Percentiles rank a stretch among this genome's conserved stretches.
phyloP scores from a whole-genome alignment of 2,113 vertebrate species.

The Regulus satrapa region DNA sequence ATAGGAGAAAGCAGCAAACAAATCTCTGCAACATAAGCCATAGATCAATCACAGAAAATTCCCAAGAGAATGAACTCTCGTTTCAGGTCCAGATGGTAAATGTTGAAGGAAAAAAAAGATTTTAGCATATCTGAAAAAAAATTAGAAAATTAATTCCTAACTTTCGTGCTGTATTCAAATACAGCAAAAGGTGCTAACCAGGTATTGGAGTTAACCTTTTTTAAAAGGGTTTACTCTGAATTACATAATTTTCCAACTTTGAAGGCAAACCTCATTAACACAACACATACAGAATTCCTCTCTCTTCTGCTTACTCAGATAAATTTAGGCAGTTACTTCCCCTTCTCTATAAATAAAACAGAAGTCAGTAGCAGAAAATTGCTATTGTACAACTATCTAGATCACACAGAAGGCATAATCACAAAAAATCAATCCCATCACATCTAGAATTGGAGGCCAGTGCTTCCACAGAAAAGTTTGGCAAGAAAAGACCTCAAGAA shows the following conservation, averaged over 20 bases:
- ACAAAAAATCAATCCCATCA: not conserved
- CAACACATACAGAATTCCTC: not conserved
- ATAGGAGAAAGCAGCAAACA: not conserved
- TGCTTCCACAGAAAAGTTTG: not conserved
- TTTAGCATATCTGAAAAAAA: not conserved
- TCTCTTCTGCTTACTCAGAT: not conserved
- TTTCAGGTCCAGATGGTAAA: not conserved
- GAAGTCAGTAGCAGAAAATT: not conserved
- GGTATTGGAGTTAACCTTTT: not conserved
- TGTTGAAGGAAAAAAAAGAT: not conserved
- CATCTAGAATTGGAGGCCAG: not conserved
- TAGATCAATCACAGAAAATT: not conserved
- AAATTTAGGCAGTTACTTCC: not conserved
- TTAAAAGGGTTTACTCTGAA: not conserved
- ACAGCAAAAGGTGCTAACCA: not conserved
- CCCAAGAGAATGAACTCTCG: not conserved
- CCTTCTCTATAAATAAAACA: not conserved
- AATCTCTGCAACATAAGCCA: not conserved
- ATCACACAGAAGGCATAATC: not conserved
- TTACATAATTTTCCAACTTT: not conserved
- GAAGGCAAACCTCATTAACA: not conserved
- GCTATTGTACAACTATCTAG: accelerated
- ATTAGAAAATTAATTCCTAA: not conserved
- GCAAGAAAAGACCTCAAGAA: not conserved
- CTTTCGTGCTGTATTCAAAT: not conserved